A percentile compares a stretch with the other conserved stretches of the same genome.
These are phyloP conservation scores for Scatophagus argus DNA, from an alignment of 2,113 vertebrate genomes.

Conservation along the genomic window DNA sequence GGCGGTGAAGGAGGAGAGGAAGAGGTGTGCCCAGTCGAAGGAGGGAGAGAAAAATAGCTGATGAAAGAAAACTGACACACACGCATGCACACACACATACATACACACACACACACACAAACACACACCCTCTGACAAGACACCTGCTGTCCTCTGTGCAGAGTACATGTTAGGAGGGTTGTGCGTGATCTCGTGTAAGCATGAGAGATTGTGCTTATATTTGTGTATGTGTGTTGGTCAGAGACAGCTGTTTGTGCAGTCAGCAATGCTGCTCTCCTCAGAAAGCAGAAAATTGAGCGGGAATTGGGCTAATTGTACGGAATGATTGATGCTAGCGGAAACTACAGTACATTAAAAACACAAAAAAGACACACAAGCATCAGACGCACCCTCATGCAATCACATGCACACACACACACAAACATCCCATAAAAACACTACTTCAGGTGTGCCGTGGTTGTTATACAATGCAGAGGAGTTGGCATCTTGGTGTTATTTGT, in stretches of 20 bases:
- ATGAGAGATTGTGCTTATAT: constrained; percentile 13
- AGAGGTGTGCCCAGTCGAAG: constrained; percentile 82
- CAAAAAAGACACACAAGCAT: constrained; percentile 25
- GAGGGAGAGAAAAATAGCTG: constrained; percentile 65
- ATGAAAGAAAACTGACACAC: constrained; percentile 72
- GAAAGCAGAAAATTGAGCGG: constrained; percentile 90
- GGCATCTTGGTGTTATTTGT: constrained; percentile 17
- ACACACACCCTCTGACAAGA: constrained; percentile 87
- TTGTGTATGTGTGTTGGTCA: constrained; percentile 80
- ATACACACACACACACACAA: constrained; percentile 31
- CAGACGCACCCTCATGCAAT: constrained; percentile 10
- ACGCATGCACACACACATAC: constrained; percentile 43
- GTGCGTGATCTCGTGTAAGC: constrained; percentile 39
- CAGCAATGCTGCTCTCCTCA: constrained; percentile 89
- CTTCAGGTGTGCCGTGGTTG: constrained; percentile 11
- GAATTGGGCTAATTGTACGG: constrained; percentile 92
- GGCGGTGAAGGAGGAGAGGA: constrained; percentile 86
- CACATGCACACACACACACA: constrained; percentile 19
- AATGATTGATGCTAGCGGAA: constrained; percentile 95
- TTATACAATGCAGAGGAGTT: background rate
- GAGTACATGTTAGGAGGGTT: constrained; percentile 22
- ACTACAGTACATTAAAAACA: constrained; percentile 91
- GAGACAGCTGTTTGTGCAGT: constrained; percentile 94
- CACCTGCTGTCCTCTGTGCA: constrained; percentile 81
- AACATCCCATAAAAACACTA: constrained; percentile 19